phyloP scores from a whole-genome alignment of 2,888 invertebrate genomes.

The Cheilosia variabilis region DNA sequence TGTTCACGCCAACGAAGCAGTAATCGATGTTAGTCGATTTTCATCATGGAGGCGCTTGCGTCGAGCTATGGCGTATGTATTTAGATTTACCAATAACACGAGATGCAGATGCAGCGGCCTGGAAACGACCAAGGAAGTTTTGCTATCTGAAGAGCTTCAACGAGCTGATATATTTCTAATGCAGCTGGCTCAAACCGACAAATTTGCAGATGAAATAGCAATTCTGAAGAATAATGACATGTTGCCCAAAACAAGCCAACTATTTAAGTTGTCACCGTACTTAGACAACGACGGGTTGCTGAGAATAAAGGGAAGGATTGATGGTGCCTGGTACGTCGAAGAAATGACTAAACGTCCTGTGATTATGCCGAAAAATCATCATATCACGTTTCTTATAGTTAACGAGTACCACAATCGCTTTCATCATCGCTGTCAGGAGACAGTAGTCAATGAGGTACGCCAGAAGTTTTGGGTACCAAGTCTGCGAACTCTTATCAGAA shows the following conservation, averaged over 20 bases:
- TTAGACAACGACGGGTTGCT: not conserved
- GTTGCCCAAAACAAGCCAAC: not conserved
- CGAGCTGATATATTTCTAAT: no score
- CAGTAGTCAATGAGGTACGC: not conserved
- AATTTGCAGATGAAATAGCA: no score
- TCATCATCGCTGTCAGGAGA: not conserved
- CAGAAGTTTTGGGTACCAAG: not conserved
- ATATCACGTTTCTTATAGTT: not conserved
- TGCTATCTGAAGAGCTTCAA: not conserved
- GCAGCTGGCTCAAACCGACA: no score
- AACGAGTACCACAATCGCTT: not conserved
- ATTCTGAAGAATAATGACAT: no score
- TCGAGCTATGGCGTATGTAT: no score
- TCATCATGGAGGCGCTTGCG: no score
- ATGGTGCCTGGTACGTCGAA: constrained; percentile 2
- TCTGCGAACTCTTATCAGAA: not conserved
- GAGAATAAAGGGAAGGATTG: not conserved
- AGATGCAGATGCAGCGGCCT: no score
- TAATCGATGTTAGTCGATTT: no score
- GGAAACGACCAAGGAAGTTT: not conserved
- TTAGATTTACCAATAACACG: no score
- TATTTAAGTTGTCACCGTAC: not conserved
- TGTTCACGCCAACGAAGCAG: no score
- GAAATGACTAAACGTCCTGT: not conserved
- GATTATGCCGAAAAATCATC: not conserved